Conservation (phyloP, 2,888 invertebrate species). For the Cephus pulcher region DNA sequence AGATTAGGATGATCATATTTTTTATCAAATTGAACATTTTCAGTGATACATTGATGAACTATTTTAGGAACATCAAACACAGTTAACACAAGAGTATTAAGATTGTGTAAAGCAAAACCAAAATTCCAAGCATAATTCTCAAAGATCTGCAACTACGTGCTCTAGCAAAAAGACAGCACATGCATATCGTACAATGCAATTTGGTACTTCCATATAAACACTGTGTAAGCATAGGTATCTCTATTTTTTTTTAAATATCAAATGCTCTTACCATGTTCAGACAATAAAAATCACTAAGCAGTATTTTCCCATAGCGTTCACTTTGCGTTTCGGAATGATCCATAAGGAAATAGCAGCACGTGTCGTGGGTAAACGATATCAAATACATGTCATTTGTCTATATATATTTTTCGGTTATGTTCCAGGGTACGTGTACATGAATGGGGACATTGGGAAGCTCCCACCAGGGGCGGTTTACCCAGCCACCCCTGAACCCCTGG, state of each 20-base stretch:
- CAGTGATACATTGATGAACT: background rate
- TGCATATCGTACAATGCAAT: background rate
- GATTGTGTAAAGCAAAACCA: background rate
- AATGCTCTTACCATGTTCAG: background rate
- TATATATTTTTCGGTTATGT: slow-evolving; percentile 31
- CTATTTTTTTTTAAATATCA: slow-evolving; percentile 3
- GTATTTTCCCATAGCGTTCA: background rate
- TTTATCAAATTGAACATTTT: background rate
- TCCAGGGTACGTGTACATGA: slow-evolving; percentile 83
- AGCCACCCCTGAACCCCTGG: slow-evolving; percentile 76
- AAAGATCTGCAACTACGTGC: background rate
- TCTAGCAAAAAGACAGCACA: background rate
- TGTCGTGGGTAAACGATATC: background rate
- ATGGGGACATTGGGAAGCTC: slow-evolving; percentile 84
- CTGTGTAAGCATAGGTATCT: background rate
- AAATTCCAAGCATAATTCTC: background rate
- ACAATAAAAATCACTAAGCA: background rate
- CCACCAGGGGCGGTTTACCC: slow-evolving; percentile 78
- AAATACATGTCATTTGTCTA: background rate
- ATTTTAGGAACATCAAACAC: background rate
- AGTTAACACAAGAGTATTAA: background rate
- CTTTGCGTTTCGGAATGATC: background rate
- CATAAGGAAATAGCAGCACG: background rate
- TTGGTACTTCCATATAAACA: background rate
- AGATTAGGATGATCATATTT: background rate